Percentiles rank a stretch among this genome's conserved stretches.
phyloP scores from a whole-genome alignment of 2,888 invertebrate genomes.

The Leptarthrus brevirostris region DNA sequence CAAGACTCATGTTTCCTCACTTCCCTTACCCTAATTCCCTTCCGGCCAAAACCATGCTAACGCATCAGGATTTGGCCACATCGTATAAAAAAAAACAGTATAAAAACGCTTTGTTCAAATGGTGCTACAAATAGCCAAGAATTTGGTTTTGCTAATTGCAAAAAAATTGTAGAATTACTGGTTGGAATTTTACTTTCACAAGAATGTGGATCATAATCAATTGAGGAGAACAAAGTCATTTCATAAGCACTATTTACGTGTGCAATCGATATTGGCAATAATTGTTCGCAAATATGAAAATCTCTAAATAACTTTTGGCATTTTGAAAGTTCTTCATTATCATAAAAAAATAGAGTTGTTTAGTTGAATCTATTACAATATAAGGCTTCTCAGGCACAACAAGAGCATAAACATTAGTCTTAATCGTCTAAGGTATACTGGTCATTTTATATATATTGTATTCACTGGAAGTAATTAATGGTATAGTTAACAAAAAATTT shows the following conservation, averaged over 20 bases:
- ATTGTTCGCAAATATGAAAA: neutral
- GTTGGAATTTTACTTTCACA: neutral
- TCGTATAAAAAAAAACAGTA: too few species aligned
- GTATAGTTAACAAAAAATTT: neutral
- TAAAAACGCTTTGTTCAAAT: too few species aligned
- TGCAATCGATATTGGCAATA: neutral
- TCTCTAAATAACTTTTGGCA: neutral
- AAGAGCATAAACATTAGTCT: neutral
- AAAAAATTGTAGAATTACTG: neutral
- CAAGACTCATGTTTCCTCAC: too few species aligned
- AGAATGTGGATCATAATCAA: too few species aligned
- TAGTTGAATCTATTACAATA: neutral
- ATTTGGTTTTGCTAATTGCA: neutral
- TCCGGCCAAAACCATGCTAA: too few species aligned
- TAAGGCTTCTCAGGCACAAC: neutral
- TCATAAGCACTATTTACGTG: neutral
- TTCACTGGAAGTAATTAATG: neutral
- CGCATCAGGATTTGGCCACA: too few species aligned
- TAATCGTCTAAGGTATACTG: neutral
- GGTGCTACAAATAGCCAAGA: neutral
- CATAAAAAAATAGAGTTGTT: neutral
- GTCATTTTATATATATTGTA: constrained; percentile 15
- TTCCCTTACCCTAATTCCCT: too few species aligned
- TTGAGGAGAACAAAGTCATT: neutral
- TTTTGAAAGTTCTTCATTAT: neutral